phyloP scores from a whole-genome alignment of 2,113 vertebrate genomes.

The Jacana jacana region DNA sequence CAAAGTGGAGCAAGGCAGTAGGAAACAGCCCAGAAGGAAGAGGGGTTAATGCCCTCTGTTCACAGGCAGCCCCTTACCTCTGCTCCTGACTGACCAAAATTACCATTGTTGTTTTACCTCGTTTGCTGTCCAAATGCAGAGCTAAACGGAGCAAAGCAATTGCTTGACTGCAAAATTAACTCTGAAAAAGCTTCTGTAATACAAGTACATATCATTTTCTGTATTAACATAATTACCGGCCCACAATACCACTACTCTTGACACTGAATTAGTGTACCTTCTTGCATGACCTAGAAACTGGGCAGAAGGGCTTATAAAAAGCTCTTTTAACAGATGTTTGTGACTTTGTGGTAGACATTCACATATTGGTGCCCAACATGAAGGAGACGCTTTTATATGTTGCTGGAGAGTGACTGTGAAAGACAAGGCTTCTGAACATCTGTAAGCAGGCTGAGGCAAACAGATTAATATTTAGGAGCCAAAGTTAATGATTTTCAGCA shows the following conservation, averaged over 20 bases:
- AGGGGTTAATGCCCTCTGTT: background rate
- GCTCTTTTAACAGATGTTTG: background rate
- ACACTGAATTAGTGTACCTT: slow-evolving; percentile 4
- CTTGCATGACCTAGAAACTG: background rate
- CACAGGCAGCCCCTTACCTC: background rate
- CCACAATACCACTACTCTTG: background rate
- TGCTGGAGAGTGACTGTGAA: background rate
- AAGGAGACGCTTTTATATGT: background rate
- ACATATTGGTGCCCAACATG: background rate
- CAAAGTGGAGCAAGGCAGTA: background rate
- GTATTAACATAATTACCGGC: slow-evolving; percentile 20
- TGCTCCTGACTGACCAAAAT: slow-evolving; percentile 1
- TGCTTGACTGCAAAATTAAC: slow-evolving; percentile 33
- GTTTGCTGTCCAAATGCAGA: background rate
- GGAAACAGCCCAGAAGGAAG: background rate
- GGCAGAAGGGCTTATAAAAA: background rate
- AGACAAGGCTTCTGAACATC: background rate
- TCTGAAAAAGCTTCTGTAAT: slow-evolving; percentile 15
- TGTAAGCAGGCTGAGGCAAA: background rate
- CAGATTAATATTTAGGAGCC: background rate
- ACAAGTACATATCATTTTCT: slow-evolving; percentile 10
- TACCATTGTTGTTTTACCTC: background rate
- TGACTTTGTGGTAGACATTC: background rate
- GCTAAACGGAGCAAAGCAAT: background rate
- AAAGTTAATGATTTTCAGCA: background rate